Evolutionary conservation across 2,113 vertebrate species (phyloP).

Genomic region (Zosterops lateralis): DNA sequence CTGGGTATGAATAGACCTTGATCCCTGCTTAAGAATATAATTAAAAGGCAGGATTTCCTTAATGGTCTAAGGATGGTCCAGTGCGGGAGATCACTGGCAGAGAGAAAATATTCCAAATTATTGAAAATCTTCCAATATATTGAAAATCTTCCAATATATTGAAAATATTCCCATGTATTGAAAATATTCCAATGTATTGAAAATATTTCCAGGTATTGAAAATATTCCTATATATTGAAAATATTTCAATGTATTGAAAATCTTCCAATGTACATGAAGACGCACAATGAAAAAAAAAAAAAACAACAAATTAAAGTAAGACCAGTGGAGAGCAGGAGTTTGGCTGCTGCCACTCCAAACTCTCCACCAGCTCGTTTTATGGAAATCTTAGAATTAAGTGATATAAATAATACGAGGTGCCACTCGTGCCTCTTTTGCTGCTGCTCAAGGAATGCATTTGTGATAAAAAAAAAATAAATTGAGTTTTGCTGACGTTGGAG

Average conservation of each 20-base stretch:
- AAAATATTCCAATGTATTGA: no score
- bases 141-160: background rate
- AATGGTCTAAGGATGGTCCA: background rate
- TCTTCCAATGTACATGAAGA: background rate
- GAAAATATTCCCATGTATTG: background rate
- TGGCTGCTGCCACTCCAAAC: background rate
- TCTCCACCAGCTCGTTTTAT: background rate
- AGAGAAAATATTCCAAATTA: background rate
- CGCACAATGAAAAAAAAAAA: no score
- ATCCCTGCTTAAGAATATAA: background rate
- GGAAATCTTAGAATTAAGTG: rapidly evolving
- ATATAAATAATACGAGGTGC: rapidly evolving
- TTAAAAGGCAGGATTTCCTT: background rate
- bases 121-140: background rate
- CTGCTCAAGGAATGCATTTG: rapidly evolving
- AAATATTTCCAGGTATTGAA: no score
- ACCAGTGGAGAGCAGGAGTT: background rate
- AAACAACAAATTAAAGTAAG: background rate
- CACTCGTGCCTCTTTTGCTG: background rate
- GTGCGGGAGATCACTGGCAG: background rate
- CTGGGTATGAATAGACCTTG: background rate
- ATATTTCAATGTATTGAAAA: background rate
- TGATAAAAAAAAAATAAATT: background rate
- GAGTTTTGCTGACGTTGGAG: background rate
- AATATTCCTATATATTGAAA: background rate